A percentile compares a stretch with the other conserved stretches of the same genome.
phyloP scores from a whole-genome alignment of 2,888 invertebrate species.

The Apodemia zela region DNA sequence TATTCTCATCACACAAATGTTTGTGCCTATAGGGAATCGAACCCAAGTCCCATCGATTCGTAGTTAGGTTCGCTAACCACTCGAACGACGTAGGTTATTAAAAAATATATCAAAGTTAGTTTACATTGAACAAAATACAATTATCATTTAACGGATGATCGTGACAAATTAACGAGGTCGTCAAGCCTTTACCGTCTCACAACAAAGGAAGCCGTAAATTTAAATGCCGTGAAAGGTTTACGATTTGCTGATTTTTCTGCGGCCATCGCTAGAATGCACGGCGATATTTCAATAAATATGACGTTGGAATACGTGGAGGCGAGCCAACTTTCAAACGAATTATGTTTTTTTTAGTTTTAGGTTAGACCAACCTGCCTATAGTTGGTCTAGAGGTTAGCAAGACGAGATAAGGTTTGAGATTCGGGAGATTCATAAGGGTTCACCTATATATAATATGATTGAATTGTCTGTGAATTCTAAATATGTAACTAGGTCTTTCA shows the following conservation, averaged over 20 bases:
- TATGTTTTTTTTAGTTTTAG: background rate
- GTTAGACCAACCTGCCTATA: background rate
- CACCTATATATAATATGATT: too few species aligned
- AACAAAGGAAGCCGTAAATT: conserved; percentile 15
- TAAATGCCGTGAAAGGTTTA: conserved; percentile 16
- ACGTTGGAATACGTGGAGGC: conserved; percentile 10
- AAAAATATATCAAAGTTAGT: background rate
- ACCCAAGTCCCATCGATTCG: too few species aligned
- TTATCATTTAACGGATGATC: conserved; percentile 1
- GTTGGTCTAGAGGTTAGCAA: background rate
- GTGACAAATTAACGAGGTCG: conserved; percentile 13
- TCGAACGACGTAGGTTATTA: too few species aligned
- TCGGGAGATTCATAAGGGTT: too few species aligned
- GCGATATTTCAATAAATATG: conserved; percentile 14
- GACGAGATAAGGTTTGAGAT: too few species aligned
- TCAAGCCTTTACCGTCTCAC: conserved; percentile 7
- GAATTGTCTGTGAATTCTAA: too few species aligned
- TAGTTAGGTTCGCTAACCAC: too few species aligned
- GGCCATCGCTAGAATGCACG: background rate
- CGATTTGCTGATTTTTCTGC: conserved; percentile 14
- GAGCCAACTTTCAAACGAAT: conserved; percentile 7
- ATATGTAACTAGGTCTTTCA: too few species aligned
- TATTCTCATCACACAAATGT: too few species aligned
- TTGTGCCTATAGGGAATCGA: too few species aligned
- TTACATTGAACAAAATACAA: conserved; percentile 3